Evolutionary conservation across 2,797 vertebrate genomes (phyloP), one percentile per base, ranked within the genome.

Genomic region (Poliocrania exsul): DNA sequence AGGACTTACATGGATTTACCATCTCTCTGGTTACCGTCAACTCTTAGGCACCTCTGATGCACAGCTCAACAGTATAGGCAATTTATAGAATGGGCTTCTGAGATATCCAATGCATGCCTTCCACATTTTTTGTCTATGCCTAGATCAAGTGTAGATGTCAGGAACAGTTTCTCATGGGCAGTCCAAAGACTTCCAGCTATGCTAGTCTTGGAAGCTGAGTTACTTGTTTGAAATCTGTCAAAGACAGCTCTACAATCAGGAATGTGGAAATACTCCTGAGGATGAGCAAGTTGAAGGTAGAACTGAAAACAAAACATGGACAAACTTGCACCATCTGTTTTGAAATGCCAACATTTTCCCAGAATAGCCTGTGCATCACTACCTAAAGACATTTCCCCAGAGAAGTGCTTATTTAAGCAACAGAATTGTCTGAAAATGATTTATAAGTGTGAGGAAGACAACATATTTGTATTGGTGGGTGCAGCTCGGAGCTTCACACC

Each of bases 291-390:
- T 15, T 66, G 42, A 81, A 84, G 24, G 58, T 23, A 84, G 72
- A 90, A 78, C 25, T 38, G 31, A 72, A 88, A 95, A 50, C 50
- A 88, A 89, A 92, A 78, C 65, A 50, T 5, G 18, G 85, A 29
- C 35, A 44, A 90, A 65, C 28, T 61, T 37, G 38, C 33, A 88
- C 62, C 75, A 56, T 65, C 77, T 92, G 90, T 29, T 84, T 80
- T 46, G 61, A 77, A 95, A 93, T 46, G 67, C 31, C 61, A 88
- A 24, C 8, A 3, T 29, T 86, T 90, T 58, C 77, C 80, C 6
- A 4, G 35, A 86, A 88, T 69, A 93, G 78, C 73, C 21, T 28
- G 47, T 64, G 51, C 67, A 80, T 80, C 64, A 11, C 60, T 86
- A 86, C 89, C 71, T 82, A 70, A 72, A 93, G 62, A 89, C 7